Evolutionary conservation across 1,140 invertebrate genomes (phyloP).

Genomic region (Camponotus vicinus): DNA sequence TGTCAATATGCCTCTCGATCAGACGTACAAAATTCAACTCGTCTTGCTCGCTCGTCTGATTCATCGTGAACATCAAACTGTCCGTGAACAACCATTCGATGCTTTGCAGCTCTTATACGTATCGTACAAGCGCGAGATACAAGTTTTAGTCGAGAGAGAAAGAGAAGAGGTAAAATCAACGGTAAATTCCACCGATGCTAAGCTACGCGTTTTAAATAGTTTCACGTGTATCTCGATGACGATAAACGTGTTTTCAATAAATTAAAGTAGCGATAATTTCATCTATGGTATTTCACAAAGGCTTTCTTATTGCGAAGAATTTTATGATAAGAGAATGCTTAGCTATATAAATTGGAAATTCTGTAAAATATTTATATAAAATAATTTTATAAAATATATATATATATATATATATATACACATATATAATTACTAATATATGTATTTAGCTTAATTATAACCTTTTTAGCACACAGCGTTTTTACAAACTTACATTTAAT

Average conservation of each 20-base stretch:
- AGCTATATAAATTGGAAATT: constrained; percentile 1
- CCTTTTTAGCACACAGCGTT: not conserved
- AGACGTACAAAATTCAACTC: not conserved
- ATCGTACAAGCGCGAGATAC: not conserved
- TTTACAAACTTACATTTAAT: constrained; percentile 12
- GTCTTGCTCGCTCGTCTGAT: constrained; percentile 3
- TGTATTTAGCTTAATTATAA: too few relatives aligned
- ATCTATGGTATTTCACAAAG: not conserved
- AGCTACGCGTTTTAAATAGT: not conserved
- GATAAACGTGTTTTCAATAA: not conserved
- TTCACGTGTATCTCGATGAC: not conserved
- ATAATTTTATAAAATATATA: too few relatives aligned
- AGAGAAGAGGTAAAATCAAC: constrained; percentile 1
- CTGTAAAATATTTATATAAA: not conserved
- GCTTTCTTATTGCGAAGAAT: not conserved
- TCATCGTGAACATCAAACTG: not conserved
- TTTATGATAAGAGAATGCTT: not conserved
- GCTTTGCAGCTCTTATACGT: not conserved
- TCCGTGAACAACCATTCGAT: not conserved
- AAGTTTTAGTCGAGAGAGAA: not conserved
- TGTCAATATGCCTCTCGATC: constrained; percentile 65
- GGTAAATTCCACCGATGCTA: not conserved
- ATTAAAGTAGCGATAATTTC: not conserved
- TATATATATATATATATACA: too few relatives aligned
- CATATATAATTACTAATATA: too few relatives aligned